phyloP scores from a whole-genome alignment of 2,888 invertebrate species.

The Oscheius myriophilus region DNA sequence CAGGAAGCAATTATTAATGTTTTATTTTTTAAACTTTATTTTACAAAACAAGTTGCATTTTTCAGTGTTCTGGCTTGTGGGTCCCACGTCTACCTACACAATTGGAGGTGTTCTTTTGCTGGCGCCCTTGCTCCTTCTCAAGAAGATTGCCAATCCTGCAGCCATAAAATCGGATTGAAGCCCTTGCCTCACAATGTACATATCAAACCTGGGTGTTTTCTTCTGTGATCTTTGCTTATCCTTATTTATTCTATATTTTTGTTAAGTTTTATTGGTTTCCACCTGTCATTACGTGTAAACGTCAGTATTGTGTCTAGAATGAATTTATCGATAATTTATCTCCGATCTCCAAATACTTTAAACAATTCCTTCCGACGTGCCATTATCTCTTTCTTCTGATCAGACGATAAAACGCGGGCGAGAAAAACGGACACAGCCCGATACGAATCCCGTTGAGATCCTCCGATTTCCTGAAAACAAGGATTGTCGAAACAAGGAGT shows the following conservation, averaged over 20 bases:
- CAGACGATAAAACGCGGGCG: constrained; percentile 22
- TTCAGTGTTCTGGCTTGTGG: constrained; percentile 89
- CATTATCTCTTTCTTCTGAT: constrained; percentile 44
- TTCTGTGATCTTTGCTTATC: constrained; percentile 2
- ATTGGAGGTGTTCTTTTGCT: constrained; percentile 82
- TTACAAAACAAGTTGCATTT: constrained; percentile 42
- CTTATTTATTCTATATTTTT: constrained; percentile 11
- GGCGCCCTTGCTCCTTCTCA: constrained; percentile 76
- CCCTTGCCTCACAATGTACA: constrained; percentile 8
- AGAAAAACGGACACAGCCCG: constrained; percentile 24
- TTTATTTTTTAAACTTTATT: no score
- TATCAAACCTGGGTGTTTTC: no score
- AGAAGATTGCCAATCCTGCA: constrained; percentile 42
- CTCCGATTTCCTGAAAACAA: constrained; percentile 26
- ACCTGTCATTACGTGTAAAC: background rate
- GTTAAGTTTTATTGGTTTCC: background rate
- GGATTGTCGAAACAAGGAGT: no score
- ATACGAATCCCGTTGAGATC: constrained; percentile 11
- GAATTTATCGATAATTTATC: background rate
- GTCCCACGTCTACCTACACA: constrained; percentile 84
- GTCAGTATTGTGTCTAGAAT: background rate
- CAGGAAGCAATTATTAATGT: no score
- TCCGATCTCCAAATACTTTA: constrained; percentile 31
- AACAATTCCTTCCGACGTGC: constrained; percentile 35
- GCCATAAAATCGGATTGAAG: background rate